Evolutionary conservation across 2,113 vertebrate genomes (phyloP), one percentile per base, ranked within the genome.

Genomic region (Istiophorus platypterus): DNA sequence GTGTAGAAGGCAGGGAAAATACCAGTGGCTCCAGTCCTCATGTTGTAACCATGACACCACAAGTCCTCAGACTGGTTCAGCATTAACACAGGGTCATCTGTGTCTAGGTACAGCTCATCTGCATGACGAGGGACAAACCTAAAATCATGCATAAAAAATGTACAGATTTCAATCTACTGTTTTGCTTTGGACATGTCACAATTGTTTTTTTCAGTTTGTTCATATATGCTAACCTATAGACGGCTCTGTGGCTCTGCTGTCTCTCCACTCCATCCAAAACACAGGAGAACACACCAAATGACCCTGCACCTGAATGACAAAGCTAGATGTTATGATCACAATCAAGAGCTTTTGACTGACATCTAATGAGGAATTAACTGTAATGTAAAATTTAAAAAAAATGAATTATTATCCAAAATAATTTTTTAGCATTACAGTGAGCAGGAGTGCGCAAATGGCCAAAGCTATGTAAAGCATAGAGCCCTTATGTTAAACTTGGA

Each of bases 11-110:
- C 96, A 0, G 98, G 98, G 70, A 99, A 99, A 81, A 99, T 96
- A 2, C 98, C 98, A 0, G 95, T 90, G 81, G 97, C 94, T 1
- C 98, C 98, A 0, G 97, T 99, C 26, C 98, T 95, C 98, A 99
- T 99, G 93, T 99, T 99, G 94, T 98, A 99, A 17, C 97, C 98
- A 2, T 97, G 95, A 89, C 96, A 99, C 98, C 98, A 99, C 75
- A 97, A 96, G 84, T 99, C 98, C 2, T 99, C 97, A 2, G 96
- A 96, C 91, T 97, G 97, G 8, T 95, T 93, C 88, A 98, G 96
- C 79, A 99, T 95, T 85, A 99, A 90, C 81, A 99, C 94, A 0
- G 98, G 98, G 80, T 99, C 98, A 0, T 99, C 98, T 56, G 96
- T 94, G 0, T 99, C 98, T 15, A 99, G 93, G 82, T 97, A 96